phyloP scores from a whole-genome alignment of 2,113 vertebrate species.

The Pachypanchax playfairii region DNA sequence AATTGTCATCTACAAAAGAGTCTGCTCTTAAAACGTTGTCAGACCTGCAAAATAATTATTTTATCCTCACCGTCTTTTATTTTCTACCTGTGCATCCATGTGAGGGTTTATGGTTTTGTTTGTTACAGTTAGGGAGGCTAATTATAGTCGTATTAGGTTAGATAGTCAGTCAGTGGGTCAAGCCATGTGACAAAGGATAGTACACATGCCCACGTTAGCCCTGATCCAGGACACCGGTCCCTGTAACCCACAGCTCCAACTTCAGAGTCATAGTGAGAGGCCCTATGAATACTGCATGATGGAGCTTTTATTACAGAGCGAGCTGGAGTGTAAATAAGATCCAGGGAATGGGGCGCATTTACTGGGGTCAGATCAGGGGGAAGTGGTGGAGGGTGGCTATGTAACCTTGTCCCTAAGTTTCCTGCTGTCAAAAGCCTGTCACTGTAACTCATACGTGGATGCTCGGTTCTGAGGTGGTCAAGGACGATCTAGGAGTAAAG shows the following conservation, averaged over 20 bases:
- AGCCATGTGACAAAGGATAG: constrained; percentile 59
- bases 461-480: constrained; percentile 61
- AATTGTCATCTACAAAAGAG: too few relatives aligned
- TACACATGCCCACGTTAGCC: constrained; percentile 57
- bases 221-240: constrained; percentile 60
- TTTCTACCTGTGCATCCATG: background rate
- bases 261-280: constrained; percentile 66
- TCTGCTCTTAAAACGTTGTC: background rate
- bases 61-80: too few relatives aligned
- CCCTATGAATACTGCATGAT: constrained; percentile 82
- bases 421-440: constrained; percentile 69
- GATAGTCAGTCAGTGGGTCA: constrained; percentile 40
- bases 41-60: too few relatives aligned
- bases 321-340: constrained; percentile 80
- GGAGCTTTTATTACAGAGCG: constrained; percentile 74
- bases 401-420: constrained; percentile 76
- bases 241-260: constrained; percentile 53
- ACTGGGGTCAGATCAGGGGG: constrained; percentile 79
- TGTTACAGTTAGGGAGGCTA: constrained; percentile 24
- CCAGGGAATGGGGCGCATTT: constrained; percentile 72
- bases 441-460: constrained; percentile 72
- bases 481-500: constrained; percentile 66
- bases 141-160: constrained; percentile 51
- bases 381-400: constrained; percentile 64
- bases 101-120: constrained; percentile 19